A percentile compares a stretch with the other conserved stretches of the same genome.
Evolutionary conservation across 2,113 vertebrate genomes (phyloP).

Genomic region (Aldabrachelys gigantea): DNA sequence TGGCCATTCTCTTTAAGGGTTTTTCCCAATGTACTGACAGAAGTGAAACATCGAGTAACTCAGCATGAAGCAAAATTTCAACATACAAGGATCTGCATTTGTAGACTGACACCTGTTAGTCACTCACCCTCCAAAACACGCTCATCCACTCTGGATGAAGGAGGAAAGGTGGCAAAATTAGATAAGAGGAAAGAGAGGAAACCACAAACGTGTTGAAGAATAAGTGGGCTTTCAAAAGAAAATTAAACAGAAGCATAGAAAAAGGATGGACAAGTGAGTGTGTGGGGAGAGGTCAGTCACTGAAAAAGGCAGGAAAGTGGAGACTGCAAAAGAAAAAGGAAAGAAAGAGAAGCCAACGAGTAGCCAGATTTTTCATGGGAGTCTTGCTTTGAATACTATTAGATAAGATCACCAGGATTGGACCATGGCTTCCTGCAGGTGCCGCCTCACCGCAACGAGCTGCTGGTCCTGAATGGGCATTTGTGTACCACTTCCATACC

Average conservation of each 20-base stretch:
- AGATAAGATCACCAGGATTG: accelerated
- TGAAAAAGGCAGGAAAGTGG: not conserved
- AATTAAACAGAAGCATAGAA: not conserved
- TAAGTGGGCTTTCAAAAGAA: not conserved
- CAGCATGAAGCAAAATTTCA: not conserved
- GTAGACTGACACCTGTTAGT: conserved; percentile 62
- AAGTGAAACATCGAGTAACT: conserved; percentile 55
- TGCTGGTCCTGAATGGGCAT: not conserved
- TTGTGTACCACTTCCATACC: not conserved
- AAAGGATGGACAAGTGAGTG: not conserved
- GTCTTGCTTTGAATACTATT: not conserved
- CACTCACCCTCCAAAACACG: conserved; percentile 41
- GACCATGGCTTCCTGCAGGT: not conserved
- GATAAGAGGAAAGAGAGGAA: not conserved
- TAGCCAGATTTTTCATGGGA: not conserved
- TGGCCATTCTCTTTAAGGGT: conserved; percentile 29
- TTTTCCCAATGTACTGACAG: conserved; percentile 48
- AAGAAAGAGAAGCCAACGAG: not conserved
- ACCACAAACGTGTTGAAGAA: not conserved
- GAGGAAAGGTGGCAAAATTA: not conserved
- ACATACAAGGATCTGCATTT: not conserved
- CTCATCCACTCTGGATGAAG: conserved; percentile 24
- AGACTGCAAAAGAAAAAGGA: not conserved
- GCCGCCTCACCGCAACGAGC: not conserved
- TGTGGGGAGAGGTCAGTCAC: not conserved